Evolutionary conservation across 2,888 invertebrate genomes (phyloP), one percentile per base, ranked within the genome.

Genomic region (Biston betularia): DNA sequence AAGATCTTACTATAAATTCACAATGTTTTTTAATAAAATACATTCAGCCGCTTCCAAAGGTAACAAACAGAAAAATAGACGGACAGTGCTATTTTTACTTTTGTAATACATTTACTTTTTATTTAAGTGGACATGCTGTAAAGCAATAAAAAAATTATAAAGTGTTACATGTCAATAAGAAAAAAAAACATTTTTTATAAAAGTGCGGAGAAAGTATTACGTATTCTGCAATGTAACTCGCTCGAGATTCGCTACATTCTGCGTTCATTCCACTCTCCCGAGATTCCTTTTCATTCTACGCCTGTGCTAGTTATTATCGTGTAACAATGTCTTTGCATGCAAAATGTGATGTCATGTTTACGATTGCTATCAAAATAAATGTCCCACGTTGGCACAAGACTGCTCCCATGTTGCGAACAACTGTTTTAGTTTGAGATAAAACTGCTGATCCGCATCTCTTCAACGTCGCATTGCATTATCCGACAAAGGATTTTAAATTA

Each of bases 341-440:
- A 54, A 33, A 49, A 58, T 49, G 50, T 65, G 52, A 59, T 45
- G 54, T 60, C 49, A 61, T 52, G 44, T 68, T 72, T 58, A 62
- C 62, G 72, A 71, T 70, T 62, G 61, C 75, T 67, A 69, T 68
- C 66, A 69, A 71, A 74, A 72, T 71, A 69, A 70, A 69, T 68
- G 38, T 67, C 38, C 45, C 59, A 46, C 62, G 66, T 67, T 64
- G 69, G 54, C 61, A 70, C 56, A 70, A 65, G 46, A 67, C 69
- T 67, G 68, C 71, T 65, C 59, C 72, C 63, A 61, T 64, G 71
- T 69, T 44, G 56, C 10, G 11, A 10, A 75, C 73, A 24, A 24
- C 24, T 24, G 70, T 74, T 75, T 72, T 71, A 68, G 72, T 75
- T 77, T 75, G 56, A 73, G 76, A 79, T 76, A 65, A 73, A 53